Base-by-base conservation (phyloP, 1,140 invertebrate genomes). In the Euglossa dilemma region DNA sequence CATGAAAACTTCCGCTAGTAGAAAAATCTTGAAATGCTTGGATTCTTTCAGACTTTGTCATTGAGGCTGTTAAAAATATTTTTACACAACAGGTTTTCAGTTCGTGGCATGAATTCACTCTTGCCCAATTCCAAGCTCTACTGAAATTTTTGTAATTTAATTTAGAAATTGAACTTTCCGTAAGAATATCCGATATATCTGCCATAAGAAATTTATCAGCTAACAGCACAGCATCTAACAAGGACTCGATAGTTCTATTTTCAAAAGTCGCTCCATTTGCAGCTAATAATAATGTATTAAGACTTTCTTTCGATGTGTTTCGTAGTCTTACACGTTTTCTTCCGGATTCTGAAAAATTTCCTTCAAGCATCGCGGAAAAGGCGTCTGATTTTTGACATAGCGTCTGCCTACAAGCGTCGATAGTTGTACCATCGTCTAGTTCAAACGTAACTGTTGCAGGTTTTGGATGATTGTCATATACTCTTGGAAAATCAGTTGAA, bases 321-420 rank as follows among this genome's bases (percentile, higher is more conserved):
- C 93, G 94, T 4, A 96, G 80, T 20, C 93, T 91, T 0, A 96
- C 94, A 76, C 92, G 92, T 61, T 94, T 94, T 88, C 96, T 95
- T 16, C 93, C 92, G 0, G 96, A 96, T 90, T 97, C 96, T 52
- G 95, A 95, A 89, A 97, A 97, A 43, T 94, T 93, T 3, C 96
- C 96, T 82, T 95, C 95, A 2, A 97, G 92, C 95, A 97, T 95
- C 0, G 95, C 95, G 23, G 94, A 95, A 84, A 97, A 97, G 56
- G 95, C 95, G 75, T 96, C 96, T 0, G 96, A 96, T 83, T 95
- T 95, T 80, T 95, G 93, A 81, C 95, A 96, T 9, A 97, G 88
- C 52, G 95, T 95, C n/a, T 94, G 89, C 74, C 95, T 95, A 85
- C 96, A 96, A 0, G 96, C 95, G 45, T 94, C 93, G 0, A 97